Conservation (phyloP, 2,797 vertebrate genomes). For the Astyanax mexicanus region DNA sequence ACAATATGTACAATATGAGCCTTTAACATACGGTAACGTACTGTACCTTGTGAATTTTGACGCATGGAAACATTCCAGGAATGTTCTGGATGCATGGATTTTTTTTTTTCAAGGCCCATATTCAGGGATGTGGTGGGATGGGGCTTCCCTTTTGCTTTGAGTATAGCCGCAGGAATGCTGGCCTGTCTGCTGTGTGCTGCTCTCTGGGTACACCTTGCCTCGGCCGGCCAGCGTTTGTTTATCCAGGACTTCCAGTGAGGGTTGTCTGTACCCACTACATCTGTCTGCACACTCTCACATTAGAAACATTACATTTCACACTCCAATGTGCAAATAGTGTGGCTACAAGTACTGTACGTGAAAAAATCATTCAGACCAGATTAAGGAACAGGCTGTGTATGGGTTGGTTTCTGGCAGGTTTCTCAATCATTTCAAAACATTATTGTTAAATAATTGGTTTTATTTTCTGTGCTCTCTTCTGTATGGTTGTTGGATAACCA, state of each 20-base stretch:
- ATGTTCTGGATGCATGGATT: constrained; percentile 71
- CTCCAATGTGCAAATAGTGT: constrained; percentile 69
- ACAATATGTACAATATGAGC: not conserved
- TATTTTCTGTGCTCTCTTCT: constrained; percentile 44
- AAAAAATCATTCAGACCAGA: constrained; percentile 59
- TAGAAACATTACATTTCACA: constrained; percentile 61
- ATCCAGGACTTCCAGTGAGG: constrained; percentile 64
- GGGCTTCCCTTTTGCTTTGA: constrained; percentile 82
- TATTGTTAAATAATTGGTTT: constrained; percentile 55
- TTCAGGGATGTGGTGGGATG: constrained; percentile 34
- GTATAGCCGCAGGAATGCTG: constrained; percentile 87
- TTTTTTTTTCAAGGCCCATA: constrained; percentile 59
- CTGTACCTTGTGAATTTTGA: constrained; percentile 51
- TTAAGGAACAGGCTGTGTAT: not conserved
- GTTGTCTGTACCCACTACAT: constrained; percentile 44
- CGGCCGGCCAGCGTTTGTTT: constrained; percentile 70
- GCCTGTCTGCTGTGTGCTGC: constrained; percentile 75
- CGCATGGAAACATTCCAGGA: constrained; percentile 75
- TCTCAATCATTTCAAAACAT: constrained; percentile 23
- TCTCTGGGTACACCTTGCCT: constrained; percentile 68
- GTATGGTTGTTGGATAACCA: constrained; percentile 32
- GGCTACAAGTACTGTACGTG: constrained; percentile 54
- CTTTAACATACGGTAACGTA: constrained; percentile 36
- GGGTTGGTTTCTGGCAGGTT: constrained; percentile 38
- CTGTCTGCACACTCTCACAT: constrained; percentile 12